Percentiles rank a stretch among this genome's conserved stretches.
phyloP scores from a whole-genome alignment of 1,140 invertebrate genomes.

The Littorina saxatilis region DNA sequence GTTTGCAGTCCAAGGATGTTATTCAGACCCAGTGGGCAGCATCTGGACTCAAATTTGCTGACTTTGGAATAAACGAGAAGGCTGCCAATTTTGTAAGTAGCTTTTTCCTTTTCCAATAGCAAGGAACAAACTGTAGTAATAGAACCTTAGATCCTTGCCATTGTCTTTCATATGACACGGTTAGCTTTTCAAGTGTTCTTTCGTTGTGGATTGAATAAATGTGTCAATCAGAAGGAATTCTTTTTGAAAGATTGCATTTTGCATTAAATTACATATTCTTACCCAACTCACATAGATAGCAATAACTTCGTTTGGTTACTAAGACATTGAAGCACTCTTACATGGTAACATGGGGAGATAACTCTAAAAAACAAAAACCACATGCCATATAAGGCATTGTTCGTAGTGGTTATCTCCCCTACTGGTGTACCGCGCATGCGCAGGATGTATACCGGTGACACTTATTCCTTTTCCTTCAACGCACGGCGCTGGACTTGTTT shows the following conservation, averaged over 20 bases:
- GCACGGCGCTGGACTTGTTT: too few relatives aligned
- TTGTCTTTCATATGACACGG: not conserved
- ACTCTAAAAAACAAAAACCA: too few relatives aligned
- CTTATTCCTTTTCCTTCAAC: too few relatives aligned
- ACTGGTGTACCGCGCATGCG: too few relatives aligned
- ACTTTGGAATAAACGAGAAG: constrained; percentile 35
- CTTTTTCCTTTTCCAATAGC: not conserved
- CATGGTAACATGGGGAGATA: too few relatives aligned
- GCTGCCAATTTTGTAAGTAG: not conserved
- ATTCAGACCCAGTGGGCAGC: constrained; percentile 44
- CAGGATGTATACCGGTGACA: too few relatives aligned
- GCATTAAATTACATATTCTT: too few relatives aligned
- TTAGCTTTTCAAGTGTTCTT: not conserved
- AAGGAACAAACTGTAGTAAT: not conserved
- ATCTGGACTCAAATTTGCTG: constrained; percentile 32
- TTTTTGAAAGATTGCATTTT: not conserved
- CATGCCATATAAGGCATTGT: too few relatives aligned
- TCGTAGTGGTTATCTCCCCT: too few relatives aligned
- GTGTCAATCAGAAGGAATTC: not conserved
- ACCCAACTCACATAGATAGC: too few relatives aligned
- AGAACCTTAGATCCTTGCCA: not conserved
- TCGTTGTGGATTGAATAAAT: not conserved
- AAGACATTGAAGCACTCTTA: too few relatives aligned
- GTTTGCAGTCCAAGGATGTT: not conserved
- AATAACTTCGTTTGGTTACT: too few relatives aligned